These are phyloP conservation scores for Opisthocomus hoazin DNA, from an alignment of 2,113 vertebrate genomes.

Conservation along the genomic window DNA sequence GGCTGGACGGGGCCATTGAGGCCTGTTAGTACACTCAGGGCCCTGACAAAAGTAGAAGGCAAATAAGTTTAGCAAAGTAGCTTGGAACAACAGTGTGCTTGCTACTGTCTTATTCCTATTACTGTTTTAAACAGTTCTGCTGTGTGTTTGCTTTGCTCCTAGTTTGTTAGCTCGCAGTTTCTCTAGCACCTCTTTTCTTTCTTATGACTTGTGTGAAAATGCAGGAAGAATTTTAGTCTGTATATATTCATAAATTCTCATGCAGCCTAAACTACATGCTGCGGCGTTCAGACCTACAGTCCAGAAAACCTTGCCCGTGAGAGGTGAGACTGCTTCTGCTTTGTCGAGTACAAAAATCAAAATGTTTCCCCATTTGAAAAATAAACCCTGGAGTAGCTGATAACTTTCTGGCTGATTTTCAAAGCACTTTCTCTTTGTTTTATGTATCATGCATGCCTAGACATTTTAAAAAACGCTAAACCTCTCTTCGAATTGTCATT, in stretches of 20 bases:
- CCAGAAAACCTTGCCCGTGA: not conserved
- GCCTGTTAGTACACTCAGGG: fast-evolving
- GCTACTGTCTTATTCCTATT: fast-evolving
- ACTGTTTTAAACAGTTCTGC: not conserved
- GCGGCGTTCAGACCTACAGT: not conserved
- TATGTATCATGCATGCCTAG: not conserved
- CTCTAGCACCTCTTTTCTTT: not conserved
- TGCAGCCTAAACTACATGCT: not conserved
- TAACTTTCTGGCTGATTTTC: not conserved
- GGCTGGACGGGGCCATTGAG: not conserved
- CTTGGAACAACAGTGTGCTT: not conserved
- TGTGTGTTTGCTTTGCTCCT: not conserved
- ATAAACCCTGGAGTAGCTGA: not conserved
- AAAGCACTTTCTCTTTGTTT: not conserved
- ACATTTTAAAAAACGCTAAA: not conserved
- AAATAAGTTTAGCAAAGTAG: not conserved
- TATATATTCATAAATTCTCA: not conserved
- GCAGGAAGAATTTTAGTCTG: not conserved
- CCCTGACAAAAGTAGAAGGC: not conserved
- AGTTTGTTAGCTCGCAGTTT: not conserved
- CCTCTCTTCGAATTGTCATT: not conserved
- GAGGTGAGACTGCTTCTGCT: not conserved
- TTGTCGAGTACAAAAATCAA: constrained; percentile 11
- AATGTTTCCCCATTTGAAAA: not conserved
- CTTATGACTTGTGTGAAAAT: not conserved